Evolutionary conservation across 2,113 vertebrate species (phyloP).

Genomic region (Nicator chloris): DNA sequence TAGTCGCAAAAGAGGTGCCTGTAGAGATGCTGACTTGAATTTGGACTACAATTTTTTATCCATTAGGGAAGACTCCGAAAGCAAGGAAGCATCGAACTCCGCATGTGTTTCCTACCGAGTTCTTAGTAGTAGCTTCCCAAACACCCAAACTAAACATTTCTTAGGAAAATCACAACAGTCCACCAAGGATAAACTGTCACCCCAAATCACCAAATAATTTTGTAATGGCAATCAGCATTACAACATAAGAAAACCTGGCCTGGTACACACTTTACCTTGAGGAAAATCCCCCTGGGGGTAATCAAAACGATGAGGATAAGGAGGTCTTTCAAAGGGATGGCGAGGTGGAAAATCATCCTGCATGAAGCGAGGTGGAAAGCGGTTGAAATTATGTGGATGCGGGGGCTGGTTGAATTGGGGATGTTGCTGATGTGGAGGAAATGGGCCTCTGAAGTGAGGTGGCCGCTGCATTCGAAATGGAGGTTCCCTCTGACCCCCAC

Average conservation of each 20-base stretch:
- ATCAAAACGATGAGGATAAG: constrained; percentile 93
- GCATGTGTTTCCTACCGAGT: fast-evolving
- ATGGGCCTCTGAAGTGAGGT: constrained; percentile 93
- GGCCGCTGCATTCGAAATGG: constrained; percentile 97
- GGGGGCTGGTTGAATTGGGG: constrained; percentile 96
- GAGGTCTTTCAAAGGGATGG: constrained; percentile 92
- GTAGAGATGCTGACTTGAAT: neutral
- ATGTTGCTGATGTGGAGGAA: constrained; percentile 95
- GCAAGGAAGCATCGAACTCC: neutral
- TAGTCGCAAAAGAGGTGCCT: neutral
- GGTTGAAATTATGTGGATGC: constrained; percentile 92
- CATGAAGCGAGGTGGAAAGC: constrained; percentile 96
- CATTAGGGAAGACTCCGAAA: neutral
- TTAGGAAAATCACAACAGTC: neutral
- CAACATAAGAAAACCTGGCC: neutral
- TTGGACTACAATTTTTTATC: neutral
- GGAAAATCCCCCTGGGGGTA: constrained; percentile 93
- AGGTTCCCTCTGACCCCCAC: constrained; percentile 88
- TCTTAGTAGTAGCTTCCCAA: neutral
- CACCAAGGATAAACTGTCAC: neutral
- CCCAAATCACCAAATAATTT: neutral
- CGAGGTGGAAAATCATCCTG: constrained; percentile 96
- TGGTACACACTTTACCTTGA: constrained; percentile 73
- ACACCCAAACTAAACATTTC: neutral
- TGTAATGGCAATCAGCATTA: neutral